phyloP scores from a whole-genome alignment of 1,140 invertebrate genomes.

The Paramacrobiotus metropolitanus region DNA sequence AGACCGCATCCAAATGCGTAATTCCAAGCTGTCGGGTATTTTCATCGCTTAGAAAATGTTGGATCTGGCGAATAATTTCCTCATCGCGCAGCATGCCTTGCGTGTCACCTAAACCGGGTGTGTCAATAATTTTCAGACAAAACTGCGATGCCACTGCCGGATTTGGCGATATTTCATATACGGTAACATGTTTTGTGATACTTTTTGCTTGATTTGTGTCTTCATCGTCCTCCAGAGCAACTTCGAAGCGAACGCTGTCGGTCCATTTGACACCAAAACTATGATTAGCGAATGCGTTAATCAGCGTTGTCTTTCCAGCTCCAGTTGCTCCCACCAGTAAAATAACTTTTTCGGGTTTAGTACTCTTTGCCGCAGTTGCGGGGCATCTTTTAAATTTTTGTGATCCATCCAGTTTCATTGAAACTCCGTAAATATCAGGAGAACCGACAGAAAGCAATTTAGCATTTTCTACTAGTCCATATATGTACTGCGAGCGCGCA shows the following conservation, averaged over 20 bases:
- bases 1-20: slow-evolving; percentile 12
- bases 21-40: slow-evolving; percentile 7
- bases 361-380: no score
- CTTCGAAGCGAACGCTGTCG: background rate
- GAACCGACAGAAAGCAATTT: no score
- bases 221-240: background rate
- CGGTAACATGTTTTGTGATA: background rate
- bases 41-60: slow-evolving; percentile 11
- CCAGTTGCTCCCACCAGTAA: background rate
- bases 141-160: background rate
- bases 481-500: no score
- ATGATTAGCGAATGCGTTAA: background rate
- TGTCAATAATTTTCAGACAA: slow-evolving; percentile 3
- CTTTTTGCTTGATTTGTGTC: background rate
- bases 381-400: no score
- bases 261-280: background rate
- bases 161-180: background rate
- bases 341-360: no score
- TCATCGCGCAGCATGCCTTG: slow-evolving; percentile 12
- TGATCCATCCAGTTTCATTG: no score
- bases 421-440: no score
- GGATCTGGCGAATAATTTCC: slow-evolving; percentile 13
- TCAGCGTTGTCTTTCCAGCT: background rate
- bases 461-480: no score
- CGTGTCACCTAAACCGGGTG: slow-evolving; percentile 11